These are phyloP conservation scores for Triplophysa siluroides DNA, from an alignment of 2,113 vertebrate species.

Conservation along the genomic window DNA sequence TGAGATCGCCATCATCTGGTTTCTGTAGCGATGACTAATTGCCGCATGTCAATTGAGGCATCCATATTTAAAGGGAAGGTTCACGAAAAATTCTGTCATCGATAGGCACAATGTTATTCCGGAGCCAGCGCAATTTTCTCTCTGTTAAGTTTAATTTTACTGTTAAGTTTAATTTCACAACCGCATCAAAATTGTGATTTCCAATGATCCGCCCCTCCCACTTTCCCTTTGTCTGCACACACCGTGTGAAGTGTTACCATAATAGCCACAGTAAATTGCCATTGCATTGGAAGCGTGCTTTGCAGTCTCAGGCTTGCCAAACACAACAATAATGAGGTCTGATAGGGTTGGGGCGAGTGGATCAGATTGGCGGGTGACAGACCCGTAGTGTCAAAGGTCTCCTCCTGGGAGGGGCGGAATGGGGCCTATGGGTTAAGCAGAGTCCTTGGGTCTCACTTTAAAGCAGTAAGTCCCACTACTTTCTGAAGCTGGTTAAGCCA, in stretches of 20 bases:
- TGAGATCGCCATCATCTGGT: slow-evolving; percentile 7
- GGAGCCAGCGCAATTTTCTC: too few relatives aligned
- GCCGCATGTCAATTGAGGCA: neutral
- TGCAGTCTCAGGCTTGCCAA: slow-evolving; percentile 53
- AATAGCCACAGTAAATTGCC: slow-evolving; percentile 63
- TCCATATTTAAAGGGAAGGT: neutral
- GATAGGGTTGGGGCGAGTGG: neutral
- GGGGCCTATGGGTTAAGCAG: neutral
- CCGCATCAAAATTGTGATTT: too few relatives aligned
- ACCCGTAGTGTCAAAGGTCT: neutral
- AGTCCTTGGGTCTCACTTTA: neutral
- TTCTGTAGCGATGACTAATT: neutral
- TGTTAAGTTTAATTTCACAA: too few relatives aligned
- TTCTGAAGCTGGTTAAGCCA: neutral
- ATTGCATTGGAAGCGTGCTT: slow-evolving; percentile 62
- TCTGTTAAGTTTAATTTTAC: too few relatives aligned
- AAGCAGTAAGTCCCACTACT: neutral
- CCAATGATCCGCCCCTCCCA: slow-evolving; percentile 17
- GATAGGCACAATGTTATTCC: too few relatives aligned
- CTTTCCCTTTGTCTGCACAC: slow-evolving; percentile 58
- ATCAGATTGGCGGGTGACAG: neutral
- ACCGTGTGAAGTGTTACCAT: slow-evolving; percentile 65
- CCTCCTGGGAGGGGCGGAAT: neutral
- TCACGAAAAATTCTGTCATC: neutral
- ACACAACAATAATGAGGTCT: slow-evolving; percentile 67